Percentiles rank a stretch among this genome's conserved stretches.
phyloP scores from a whole-genome alignment of 2,113 vertebrate genomes.

The Bettongia penicillata region DNA sequence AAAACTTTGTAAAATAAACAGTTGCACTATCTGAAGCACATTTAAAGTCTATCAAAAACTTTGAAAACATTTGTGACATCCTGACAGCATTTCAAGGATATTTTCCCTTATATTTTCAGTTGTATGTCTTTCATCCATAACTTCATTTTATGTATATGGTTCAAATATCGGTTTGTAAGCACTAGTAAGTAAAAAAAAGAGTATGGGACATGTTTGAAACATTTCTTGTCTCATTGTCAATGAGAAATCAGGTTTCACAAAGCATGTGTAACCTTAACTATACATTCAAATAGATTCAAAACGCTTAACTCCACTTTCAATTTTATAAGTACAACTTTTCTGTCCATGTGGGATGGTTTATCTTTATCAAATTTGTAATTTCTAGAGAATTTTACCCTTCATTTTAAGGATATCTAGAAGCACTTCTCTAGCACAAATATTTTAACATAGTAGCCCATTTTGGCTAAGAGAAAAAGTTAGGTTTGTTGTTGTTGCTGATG shows the following conservation, averaged over 20 bases:
- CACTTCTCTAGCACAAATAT: neutral
- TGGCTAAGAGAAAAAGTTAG: neutral
- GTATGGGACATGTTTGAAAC: constrained; percentile 7
- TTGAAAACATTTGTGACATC: neutral
- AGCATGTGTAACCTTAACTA: neutral
- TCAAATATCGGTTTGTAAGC: neutral
- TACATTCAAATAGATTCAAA: neutral
- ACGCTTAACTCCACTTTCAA: neutral
- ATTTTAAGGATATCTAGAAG: neutral
- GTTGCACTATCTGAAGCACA: neutral
- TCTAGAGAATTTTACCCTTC: neutral
- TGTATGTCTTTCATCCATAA: neutral
- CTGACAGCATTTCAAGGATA: neutral
- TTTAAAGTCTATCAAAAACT: neutral
- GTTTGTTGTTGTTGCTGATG: neutral
- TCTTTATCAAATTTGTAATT: neutral
- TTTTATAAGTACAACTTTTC: constrained; percentile 12
- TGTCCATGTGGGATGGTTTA: neutral
- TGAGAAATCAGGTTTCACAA: constrained; percentile 8
- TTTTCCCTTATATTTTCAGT: neutral
- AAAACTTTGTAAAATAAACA: neutral
- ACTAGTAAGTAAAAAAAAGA: neutral
- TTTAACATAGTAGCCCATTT: neutral
- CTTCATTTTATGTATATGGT: constrained; percentile 2
- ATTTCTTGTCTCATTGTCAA: neutral